Base-by-base conservation (phyloP, 2,113 vertebrate species). In the Alligator sinensis region DNA sequence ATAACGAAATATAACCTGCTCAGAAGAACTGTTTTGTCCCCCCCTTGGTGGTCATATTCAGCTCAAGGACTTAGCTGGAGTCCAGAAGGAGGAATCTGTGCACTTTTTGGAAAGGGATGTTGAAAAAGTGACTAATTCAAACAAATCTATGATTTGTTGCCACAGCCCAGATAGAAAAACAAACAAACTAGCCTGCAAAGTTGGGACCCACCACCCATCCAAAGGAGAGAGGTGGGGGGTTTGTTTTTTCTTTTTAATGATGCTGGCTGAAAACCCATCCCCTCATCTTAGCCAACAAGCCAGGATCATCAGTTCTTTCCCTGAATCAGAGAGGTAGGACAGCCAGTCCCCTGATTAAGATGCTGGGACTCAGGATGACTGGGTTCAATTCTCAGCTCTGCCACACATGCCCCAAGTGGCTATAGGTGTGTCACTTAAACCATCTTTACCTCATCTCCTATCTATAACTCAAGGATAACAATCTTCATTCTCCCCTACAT, bases 1-100 rank as follows among this genome's bases (percentile, higher is more conserved):
- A 90, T 79, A 86, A 95, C 92, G 94, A 92, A 88, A 97, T 88
- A 88, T 88, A 87, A 90, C 74, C 14, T 90, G 86, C 90, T 81
- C 79, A 90, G 94, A 95, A 74, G 84, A 96, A 92, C 81, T 91
- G 95, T 83, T 95, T 85, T 86, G 91, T 66, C 90, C 34, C 34
- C 34, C 93, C 77, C 74, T 80, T 77, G 84, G 92, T 89, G 92
- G 80, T 89, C 92, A 95, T 91, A 95, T 60, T 95, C 93, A 90
- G 84, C 91, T 93, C 86, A 68, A 82, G 0, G 0, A 88, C 75
- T 95, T 87, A 74, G 0, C 1, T 78, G 83, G 92, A 92, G 86
- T 77, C 77, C 86, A 77, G 30, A 1, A 3, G 21, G 94, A 90
- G 82, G 95, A 92, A 95, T 86, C 89, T 47, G 13, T 63, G 80